Base-by-base conservation (phyloP, 1,140 invertebrate species). In the Polyergus mexicanus region DNA sequence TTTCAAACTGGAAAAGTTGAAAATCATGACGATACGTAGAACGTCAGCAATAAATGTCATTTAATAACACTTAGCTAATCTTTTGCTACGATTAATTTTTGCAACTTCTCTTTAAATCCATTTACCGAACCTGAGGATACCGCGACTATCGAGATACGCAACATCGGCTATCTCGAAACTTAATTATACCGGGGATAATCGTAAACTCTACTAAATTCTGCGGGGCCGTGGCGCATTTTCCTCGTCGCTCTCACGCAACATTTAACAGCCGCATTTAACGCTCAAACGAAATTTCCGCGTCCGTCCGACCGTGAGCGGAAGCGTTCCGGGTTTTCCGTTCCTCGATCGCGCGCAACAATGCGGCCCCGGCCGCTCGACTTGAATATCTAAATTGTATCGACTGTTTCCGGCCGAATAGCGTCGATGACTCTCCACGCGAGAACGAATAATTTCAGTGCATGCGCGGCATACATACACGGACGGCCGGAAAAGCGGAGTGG, bases 311-410 rank as follows among this genome's bases (percentile, higher is more conserved):
- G 78, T 84, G 47, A 60, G 44, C 78, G 68, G 68, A 84, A 86
- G 60, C 85, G 78, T 72, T 83, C 78, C 78, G 78, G 78, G 78
- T 84, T 84, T 84, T 84, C 81, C 72, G 81, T 77, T 84, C 74
- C 47, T 58, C 81, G 72, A 77, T 76, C 71, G 71, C 81, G 81
- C 72, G 72, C 74, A 84, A 84, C 81, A 84, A 84, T 84, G 81
- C 72, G 78, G 41, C 68, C 41, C 68, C 68, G 54, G 78, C 56
- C 56, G 78, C 78, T 83, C 78, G 78, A 83, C 78, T 83, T 83
- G 78, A 83, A 71, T 83, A 74, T 83, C 69, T 86, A 86, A 86
- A 86, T 84, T 84, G 85, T 87, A 87, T 87, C 86, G 81, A 35
- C 54, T 76, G 71, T 84, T 84, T 51, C 80, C 81, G 81, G 66